Evolutionary conservation across 1,140 invertebrate species (phyloP), one percentile per base, ranked within the genome.

Genomic region (Nasonia longicornis): DNA sequence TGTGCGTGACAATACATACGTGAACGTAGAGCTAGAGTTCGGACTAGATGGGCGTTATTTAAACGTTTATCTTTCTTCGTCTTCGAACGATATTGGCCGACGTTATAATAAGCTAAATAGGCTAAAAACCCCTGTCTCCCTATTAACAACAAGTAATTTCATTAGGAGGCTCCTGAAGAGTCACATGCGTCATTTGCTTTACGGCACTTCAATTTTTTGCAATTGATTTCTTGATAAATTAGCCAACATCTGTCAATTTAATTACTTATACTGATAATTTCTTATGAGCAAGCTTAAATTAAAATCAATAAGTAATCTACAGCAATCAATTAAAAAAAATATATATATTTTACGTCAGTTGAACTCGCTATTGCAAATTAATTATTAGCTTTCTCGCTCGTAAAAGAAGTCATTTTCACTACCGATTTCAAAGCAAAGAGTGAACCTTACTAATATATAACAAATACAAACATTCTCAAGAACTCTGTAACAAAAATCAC

Each of bases 1-100:
- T 79, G 64, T 82, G 81, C 77, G 48, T 76, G 63, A 74, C 26
- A 14, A 82, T 77, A 42, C 64, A 82, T 75, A 58, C 26, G 31
- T 67, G 69, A 75, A 67, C 58, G 72, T 79, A 82, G 63, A 82
- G 76, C 77, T 82, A 82, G 72, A 80, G 64, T 79, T 82, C 16
- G 29, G 81, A 82, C 81, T 82, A 82, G 81, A 82, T 82, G 76
- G 66, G 77, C 71, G n/a, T 78, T 78, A 48, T 79, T 63, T 70
- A 52, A 79, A 75, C 42, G 63, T 76, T 72, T 74, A 76, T 73
- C 20, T 78, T 78, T 74, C 16, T 81, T 26, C 45, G 42, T 77
- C 48, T 77, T 77, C 26, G 16, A 72, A 71, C 45, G 69, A 81
- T 77, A 72, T 76, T 76, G 45, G 29, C 22, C 35, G 16, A 64